phyloP scores from a whole-genome alignment of 1,140 invertebrate genomes.

The Pantala flavescens region DNA sequence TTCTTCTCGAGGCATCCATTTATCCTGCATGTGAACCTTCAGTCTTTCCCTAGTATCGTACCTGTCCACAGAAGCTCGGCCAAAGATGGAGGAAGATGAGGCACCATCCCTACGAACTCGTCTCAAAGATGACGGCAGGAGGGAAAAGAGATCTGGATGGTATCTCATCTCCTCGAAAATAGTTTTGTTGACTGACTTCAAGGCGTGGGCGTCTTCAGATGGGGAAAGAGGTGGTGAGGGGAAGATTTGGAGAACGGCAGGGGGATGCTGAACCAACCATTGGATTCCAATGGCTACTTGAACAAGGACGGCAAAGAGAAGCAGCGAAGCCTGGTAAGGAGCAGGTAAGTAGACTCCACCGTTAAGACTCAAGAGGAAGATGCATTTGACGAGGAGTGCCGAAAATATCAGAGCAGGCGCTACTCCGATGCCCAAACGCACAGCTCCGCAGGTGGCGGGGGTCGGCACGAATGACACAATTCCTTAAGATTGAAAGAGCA shows the following conservation, averaged over 20 bases:
- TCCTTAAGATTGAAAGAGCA: neutral
- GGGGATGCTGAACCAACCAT: constrained; percentile 35
- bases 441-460: constrained; percentile 67
- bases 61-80: too few relatives aligned
- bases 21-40: neutral
- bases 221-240: constrained; percentile 23
- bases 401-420: constrained; percentile 83
- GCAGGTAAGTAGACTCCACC: constrained; percentile 87
- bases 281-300: constrained; percentile 44
- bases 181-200: too few relatives aligned
- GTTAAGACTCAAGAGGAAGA: constrained; percentile 83
- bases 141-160: too few relatives aligned
- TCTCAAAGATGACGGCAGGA: too few relatives aligned
- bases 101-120: too few relatives aligned
- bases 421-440: constrained; percentile 73
- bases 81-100: too few relatives aligned
- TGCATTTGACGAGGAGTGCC: constrained; percentile 84
- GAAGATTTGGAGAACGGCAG: constrained; percentile 41
- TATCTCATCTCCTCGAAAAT: too few relatives aligned
- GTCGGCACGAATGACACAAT: constrained; percentile 58
- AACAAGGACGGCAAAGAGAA: constrained; percentile 80
- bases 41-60: neutral
- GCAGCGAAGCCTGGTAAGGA: constrained; percentile 71
- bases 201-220: neutral
- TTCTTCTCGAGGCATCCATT: neutral